Conservation (phyloP, 2,797 vertebrate species). For the Paguma larvata region DNA sequence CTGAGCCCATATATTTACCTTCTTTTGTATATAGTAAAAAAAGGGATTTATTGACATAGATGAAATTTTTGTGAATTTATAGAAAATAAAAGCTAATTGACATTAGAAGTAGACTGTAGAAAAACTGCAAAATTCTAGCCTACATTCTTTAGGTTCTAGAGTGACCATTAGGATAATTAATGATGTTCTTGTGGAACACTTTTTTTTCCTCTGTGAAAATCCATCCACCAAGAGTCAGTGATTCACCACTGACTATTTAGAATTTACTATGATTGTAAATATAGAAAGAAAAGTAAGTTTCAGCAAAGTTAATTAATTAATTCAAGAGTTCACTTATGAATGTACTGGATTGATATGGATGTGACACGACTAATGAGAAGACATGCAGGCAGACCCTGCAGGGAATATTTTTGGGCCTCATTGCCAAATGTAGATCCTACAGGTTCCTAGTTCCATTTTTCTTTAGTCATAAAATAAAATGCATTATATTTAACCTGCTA, state of each 20-base stretch:
- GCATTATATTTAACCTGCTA: not conserved
- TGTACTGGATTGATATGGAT: not conserved
- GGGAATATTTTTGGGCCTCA: no score
- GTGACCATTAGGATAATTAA: not conserved
- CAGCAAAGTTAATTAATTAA: not conserved
- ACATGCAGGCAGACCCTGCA: not conserved
- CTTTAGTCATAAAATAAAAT: not conserved
- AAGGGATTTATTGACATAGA: not conserved
- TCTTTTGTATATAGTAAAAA: not conserved
- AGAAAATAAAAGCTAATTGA: not conserved
- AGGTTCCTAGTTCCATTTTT: not conserved
- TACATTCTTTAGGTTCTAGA: not conserved
- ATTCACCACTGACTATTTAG: not conserved
- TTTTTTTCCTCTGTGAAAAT: not conserved
- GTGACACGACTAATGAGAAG: not conserved
- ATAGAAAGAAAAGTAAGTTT: not conserved
- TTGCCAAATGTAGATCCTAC: not conserved
- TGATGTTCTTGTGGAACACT: not conserved
- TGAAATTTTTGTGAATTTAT: not conserved
- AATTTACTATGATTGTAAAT: not conserved
- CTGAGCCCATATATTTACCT: not conserved
- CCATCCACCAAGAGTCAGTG: not conserved
- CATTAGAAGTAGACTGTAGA: not conserved
- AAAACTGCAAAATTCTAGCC: not conserved
- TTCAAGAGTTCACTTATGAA: not conserved